Evolutionary conservation across 2,888 invertebrate species (phyloP), one percentile per base, ranked within the genome.

Genomic region (Agrilus cyanescens): DNA sequence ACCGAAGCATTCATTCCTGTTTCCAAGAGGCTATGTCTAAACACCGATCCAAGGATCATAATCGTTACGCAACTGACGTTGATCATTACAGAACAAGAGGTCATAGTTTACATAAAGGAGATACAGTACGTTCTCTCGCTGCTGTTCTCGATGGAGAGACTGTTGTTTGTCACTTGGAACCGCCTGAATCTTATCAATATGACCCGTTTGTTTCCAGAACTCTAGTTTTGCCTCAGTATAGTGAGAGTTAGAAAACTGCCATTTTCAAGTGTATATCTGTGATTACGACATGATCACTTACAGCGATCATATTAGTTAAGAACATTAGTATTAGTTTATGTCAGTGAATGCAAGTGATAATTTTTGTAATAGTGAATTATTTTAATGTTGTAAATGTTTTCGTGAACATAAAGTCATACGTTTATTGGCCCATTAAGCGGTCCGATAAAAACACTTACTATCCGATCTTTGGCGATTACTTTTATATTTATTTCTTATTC

Each of bases 71-170:
- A 1, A 53, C 71, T 50, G 74, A 74, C 41, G 65, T 73, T 44
- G 58, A 65, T 40, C 72, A 72, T 48, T 73, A 74, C 45, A 73
- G 56, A 68, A 73, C 58, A 70, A 73, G 40, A 40, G 59, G 61
- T 44, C 73, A 73, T 49, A 71, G 69, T 50, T 71, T 70, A 56
- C 73, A 72, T 45, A 70, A 71, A 51, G 75, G 75, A 1, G 75
- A 69, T 54, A 72, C 74, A 45, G 74, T 75, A 65, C 65, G 77
- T 48, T 75, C 77, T 7, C 53, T 78, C 50, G 82, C 88, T 20
- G 88, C 88, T 12, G 88, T 88, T 47, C 70, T 88, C 41, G 85
- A 88, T 61, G 87, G 88, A 36, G 82, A 85, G 57, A 87, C 87
- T 46, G 88, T 89, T 45, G 85, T 88, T 44, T 88, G 88, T 65